Conservation (phyloP, 2,888 invertebrate species). For the Amblyteles armatorius region DNA sequence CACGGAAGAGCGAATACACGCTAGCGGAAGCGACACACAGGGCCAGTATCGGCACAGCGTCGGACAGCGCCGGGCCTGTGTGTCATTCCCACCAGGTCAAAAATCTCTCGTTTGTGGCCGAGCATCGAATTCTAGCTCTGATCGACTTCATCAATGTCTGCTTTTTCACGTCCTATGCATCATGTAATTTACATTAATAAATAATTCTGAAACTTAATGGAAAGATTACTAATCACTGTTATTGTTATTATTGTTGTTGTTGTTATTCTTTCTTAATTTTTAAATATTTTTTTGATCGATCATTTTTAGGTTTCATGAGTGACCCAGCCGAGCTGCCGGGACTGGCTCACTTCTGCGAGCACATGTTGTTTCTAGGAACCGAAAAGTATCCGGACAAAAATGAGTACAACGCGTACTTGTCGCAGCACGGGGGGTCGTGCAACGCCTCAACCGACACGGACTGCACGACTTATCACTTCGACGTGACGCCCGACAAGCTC, state of each 20-base stretch:
- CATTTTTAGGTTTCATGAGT: conserved; percentile 90
- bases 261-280: neutral
- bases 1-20: too few species aligned
- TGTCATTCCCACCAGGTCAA: too few species aligned
- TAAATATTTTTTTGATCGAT: neutral
- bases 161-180: neutral
- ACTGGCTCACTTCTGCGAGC: conserved; percentile 99
- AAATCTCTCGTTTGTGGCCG: too few species aligned
- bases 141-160: too few species aligned
- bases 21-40: too few species aligned
- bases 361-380: conserved; percentile 99
- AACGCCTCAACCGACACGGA: conserved; percentile 97
- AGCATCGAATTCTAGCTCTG: too few species aligned
- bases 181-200: neutral
- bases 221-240: too few species aligned
- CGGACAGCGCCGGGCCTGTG: too few species aligned
- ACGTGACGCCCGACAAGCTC: conserved; percentile 94
- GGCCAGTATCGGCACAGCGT: too few species aligned
- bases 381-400: conserved; percentile 97
- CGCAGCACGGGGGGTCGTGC: conserved; percentile 95
- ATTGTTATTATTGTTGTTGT: too few species aligned
- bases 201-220: neutral
- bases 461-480: conserved; percentile 97
- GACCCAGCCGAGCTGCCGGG: conserved; percentile 97
- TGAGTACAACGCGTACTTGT: conserved; percentile 95